Base-by-base conservation (phyloP, 2,888 invertebrate genomes). In the Heliconius ismenius region DNA sequence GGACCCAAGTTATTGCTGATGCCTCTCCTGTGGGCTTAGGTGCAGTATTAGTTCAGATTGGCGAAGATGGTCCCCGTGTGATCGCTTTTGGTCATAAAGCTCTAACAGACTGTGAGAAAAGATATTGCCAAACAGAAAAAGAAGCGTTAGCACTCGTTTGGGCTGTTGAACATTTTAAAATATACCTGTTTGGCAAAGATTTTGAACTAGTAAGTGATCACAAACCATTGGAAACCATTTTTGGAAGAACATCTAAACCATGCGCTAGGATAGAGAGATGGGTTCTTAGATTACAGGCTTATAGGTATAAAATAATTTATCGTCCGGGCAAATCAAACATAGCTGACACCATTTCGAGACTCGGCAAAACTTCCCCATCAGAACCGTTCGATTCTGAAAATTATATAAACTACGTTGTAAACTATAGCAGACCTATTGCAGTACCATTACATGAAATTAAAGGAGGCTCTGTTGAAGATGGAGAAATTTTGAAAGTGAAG, bases 81-180 rank as follows among this genome's bases (percentile, higher is more conserved):
- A 54, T 54, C 21, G 21, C 54, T 54, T 21, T 21, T 54, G 1
- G 54, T 21, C 54, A 21, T 21, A 54, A 21, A 54, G 21, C 54
- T 18, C 1, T 54, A 18, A 21, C 54, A 54, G 54, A 54, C 9
- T 54, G 54, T 54, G 21, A 54, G 9, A 54, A 6, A 54, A 54
- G 21, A 21, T 54, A 54, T 54, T 54, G 54, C 21, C 54, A 54
- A 54, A 21, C 54, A 15, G 54, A 54, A 54, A 54, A n/a, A 18
- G 21, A 54, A 54, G 54, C 54, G 54, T 54, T 54, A 54, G 54
- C 54, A 21, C 54, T 54, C 54, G 54, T 54, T 54, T 54, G 54
- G 54, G 54, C 54, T 54, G 54, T 54, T 54, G 54, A 54, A 54
- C 54, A 54, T 54, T 54, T 54, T 54, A 54, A 54, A 54, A 54